Evolutionary conservation across 2,888 invertebrate species (phyloP).

Genomic region (Drosophila mulleri): DNA sequence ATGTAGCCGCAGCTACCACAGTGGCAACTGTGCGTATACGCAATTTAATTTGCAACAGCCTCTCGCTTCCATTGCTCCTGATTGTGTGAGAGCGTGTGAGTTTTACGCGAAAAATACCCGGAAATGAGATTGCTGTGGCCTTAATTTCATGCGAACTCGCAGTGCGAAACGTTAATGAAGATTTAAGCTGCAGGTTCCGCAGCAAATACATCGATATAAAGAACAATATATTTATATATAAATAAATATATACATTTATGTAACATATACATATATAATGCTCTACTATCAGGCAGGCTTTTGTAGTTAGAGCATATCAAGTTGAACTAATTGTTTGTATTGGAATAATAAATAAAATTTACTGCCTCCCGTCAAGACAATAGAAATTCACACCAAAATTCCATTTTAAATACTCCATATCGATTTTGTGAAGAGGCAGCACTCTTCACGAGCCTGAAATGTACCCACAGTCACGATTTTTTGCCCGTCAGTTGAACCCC

Average conservation of each 20-base stretch:
- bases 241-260: neutral
- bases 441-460: slow-evolving; percentile 24
- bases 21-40: slow-evolving; percentile 68
- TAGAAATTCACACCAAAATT: slow-evolving; percentile 30
- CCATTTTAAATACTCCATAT: neutral
- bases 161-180: slow-evolving; percentile 34
- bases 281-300: slow-evolving; percentile 28
- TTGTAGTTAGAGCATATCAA: slow-evolving; percentile 13
- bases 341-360: slow-evolving; percentile 16
- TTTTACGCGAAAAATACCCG: slow-evolving; percentile 44
- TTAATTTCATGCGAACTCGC: slow-evolving; percentile 51
- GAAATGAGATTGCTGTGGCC: slow-evolving; percentile 73
- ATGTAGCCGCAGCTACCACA: slow-evolving; percentile 46
- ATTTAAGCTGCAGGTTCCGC: slow-evolving; percentile 36
- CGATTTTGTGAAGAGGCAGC: neutral
- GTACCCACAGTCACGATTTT: slow-evolving; percentile 30
- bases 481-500: slow-evolving; percentile 56
- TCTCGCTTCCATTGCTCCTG: neutral
- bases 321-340: slow-evolving; percentile 22
- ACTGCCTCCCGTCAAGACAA: slow-evolving; percentile 23
- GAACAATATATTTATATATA: neutral
- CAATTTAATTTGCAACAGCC: slow-evolving; percentile 65
- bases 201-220: neutral
- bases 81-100: slow-evolving; percentile 7
- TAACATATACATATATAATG: neutral